phyloP scores from a whole-genome alignment of 2,888 invertebrate genomes.

The Ischnura elegans region DNA sequence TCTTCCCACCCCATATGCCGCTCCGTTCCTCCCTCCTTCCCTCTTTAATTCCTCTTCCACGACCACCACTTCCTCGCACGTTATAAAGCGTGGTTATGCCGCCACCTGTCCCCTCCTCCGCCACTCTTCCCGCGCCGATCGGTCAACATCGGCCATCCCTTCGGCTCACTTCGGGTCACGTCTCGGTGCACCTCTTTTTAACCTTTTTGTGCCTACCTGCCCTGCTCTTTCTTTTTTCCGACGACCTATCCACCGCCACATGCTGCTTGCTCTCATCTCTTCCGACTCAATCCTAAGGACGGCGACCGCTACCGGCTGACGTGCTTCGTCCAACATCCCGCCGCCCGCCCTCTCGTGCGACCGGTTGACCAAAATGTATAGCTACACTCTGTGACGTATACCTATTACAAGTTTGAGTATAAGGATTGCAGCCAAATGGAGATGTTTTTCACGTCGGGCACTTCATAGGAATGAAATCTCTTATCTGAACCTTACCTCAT shows the following conservation, averaged over 20 bases:
- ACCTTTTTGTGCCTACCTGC: background rate
- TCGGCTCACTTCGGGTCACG: slow-evolving; percentile 64
- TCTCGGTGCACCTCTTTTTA: slow-evolving; percentile 40
- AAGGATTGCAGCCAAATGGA: no score
- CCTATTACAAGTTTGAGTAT: no score
- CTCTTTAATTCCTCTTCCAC: background rate
- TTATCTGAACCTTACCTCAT: no score
- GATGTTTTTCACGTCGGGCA: no score
- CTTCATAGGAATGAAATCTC: no score
- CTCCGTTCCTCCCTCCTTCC: background rate
- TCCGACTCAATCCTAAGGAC: background rate
- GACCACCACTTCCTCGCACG: slow-evolving; percentile 52
- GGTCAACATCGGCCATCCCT: slow-evolving; percentile 66
- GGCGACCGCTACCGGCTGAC: background rate
- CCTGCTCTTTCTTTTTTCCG: background rate
- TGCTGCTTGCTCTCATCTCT: slow-evolving; percentile 50
- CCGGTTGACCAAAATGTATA: no score
- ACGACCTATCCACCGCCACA: slow-evolving; percentile 31
- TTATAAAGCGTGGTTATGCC: slow-evolving; percentile 35
- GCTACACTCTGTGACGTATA: no score
- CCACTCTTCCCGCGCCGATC: slow-evolving; percentile 11
- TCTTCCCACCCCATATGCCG: background rate
- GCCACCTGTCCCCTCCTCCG: slow-evolving; percentile 17
- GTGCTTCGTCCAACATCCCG: background rate
- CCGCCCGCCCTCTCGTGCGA: no score